A percentile compares a stretch with the other conserved stretches of the same genome.
These are phyloP conservation scores for Lasioglossum baleicum DNA, from an alignment of 1,140 invertebrate genomes.

Conservation along the genomic window DNA sequence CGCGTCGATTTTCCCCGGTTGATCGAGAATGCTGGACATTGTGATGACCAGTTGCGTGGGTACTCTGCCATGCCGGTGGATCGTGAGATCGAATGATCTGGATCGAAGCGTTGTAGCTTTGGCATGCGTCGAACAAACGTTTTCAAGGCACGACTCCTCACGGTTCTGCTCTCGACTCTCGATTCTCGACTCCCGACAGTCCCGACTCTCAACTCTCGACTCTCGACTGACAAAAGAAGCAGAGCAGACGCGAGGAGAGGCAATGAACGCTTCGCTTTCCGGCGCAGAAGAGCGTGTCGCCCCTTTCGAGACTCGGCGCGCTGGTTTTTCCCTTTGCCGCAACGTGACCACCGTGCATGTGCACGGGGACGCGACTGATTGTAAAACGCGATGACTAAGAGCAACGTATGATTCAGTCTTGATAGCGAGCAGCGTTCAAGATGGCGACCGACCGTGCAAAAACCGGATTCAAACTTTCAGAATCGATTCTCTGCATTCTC, in stretches of 20 bases:
- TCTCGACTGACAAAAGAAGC: slow-evolving; percentile 48
- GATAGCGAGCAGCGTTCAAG: slow-evolving; percentile 30
- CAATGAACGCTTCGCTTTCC: slow-evolving; percentile 72
- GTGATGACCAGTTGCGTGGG: not conserved
- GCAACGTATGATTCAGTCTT: slow-evolving; percentile 39
- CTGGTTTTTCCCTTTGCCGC: slow-evolving; percentile 40
- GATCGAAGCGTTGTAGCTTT: not conserved
- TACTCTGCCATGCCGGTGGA: not conserved
- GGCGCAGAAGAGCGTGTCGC: slow-evolving; percentile 75
- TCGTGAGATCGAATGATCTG: slow-evolving; percentile 9
- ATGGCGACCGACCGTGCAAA: slow-evolving; percentile 32
- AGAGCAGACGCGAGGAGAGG: slow-evolving; percentile 19
- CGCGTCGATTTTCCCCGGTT: not conserved
- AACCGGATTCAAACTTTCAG: slow-evolving; percentile 36
- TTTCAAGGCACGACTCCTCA: slow-evolving; percentile 7
- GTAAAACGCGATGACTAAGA: slow-evolving; percentile 44
- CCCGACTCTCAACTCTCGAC: not conserved
- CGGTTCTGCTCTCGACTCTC: not conserved
- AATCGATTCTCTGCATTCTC: slow-evolving; percentile 29
- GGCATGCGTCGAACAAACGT: not conserved
- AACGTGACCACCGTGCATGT: slow-evolving; percentile 38
- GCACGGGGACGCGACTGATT: slow-evolving; percentile 24
- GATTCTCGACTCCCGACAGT: not conserved
- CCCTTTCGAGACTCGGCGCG: slow-evolving; percentile 54
- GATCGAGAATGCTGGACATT: not conserved